Evolutionary conservation across 2,888 invertebrate species (phyloP), one percentile per base, ranked within the genome.

Genomic region (Gonocerus acuteangulatus): DNA sequence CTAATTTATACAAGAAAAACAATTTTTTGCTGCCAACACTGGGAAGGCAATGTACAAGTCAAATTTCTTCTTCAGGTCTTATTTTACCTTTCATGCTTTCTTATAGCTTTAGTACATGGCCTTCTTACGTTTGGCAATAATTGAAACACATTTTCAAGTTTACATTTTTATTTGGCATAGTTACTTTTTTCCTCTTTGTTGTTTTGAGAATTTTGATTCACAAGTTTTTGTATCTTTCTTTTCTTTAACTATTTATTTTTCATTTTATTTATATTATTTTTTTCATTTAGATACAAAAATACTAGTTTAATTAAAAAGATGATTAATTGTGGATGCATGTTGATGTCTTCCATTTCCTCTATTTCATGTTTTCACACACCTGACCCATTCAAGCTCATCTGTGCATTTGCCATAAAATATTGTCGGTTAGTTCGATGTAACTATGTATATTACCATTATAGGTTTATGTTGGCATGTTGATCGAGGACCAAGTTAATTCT

Each of bases 401-500:
- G 36, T 52, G 57, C 45, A 57, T 49, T n/a, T 45, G 23, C 57
- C 44, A 54, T 32, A 13, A 51, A 21, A 13, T 45, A 23, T n/a
- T 23, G 39, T 58, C 39, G 23, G n/a, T 51, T n/a, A 22, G 22
- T 9, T 27, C 27, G n/a, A 9, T 9, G 22, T n/a, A 27, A 18
- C 21, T 39, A 44, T 56, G 56, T 42, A 39, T 39, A 44, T 27
- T 27, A 27, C 27, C 45, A 32, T 13, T 44, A 15, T 39, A 18
- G 15, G 44, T 61, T 45, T 22, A 32, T 47, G 52, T 61, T 18
- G 32, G 61, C 61, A 61, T 44, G 39, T 61, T 54, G 32, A 61
- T 61, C 34, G 54, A 61, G 61, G 61, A 61, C 61, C 61, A 61
- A 61, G 61, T 61, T 61, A 42, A 45, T 27, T 61, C 47, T 32